phyloP scores from a whole-genome alignment of 2,797 vertebrate species.

The Spheniscus humboldti region DNA sequence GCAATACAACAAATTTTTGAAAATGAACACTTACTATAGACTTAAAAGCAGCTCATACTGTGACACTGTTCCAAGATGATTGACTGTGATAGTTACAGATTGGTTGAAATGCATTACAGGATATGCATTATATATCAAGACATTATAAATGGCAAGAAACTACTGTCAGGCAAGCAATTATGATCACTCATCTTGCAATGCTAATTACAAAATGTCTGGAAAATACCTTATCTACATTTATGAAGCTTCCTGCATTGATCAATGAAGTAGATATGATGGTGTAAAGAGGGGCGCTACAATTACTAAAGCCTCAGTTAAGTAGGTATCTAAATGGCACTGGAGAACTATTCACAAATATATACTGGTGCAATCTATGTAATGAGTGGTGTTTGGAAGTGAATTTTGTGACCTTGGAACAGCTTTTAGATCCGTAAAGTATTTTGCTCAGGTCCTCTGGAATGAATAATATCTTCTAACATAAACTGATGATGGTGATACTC shows the following conservation, averaged over 20 bases:
- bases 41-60: background rate
- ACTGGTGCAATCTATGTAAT: background rate
- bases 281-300: background rate
- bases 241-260: conserved; percentile 38
- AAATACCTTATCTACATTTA: conserved; percentile 53
- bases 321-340: background rate
- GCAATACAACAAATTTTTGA: background rate
- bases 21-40: background rate
- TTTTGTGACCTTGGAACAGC: background rate
- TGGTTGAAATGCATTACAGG: conserved; percentile 37
- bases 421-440: background rate
- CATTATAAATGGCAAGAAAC: conserved; percentile 37
- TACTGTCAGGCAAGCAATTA: conserved; percentile 56
- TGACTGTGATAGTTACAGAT: conserved; percentile 36
- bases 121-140: conserved; percentile 63
- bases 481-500: background rate
- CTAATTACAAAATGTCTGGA: conserved; percentile 47
- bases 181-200: conserved; percentile 30
- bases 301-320: background rate
- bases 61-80: conserved; percentile 37
- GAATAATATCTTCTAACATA: background rate
- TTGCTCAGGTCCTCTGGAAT: background rate
- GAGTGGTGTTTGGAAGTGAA: background rate
- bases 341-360: background rate
- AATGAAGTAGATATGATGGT: background rate